Evolutionary conservation across 2,888 invertebrate genomes (phyloP).

Genomic region (Acanthosepion pharaonis): DNA sequence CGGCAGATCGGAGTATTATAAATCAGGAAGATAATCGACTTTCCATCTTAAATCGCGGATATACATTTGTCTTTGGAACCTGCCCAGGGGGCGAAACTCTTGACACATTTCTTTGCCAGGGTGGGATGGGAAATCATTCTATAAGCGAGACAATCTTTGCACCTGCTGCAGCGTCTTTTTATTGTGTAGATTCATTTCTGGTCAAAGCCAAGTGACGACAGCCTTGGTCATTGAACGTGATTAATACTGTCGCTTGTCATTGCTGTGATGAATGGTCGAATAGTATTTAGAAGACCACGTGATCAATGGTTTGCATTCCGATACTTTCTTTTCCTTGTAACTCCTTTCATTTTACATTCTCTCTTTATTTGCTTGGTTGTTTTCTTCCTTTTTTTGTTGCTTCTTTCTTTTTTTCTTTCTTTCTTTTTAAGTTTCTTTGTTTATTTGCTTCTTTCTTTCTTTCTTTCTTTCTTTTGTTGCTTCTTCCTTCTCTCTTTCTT

Average conservation of each 20-base stretch:
- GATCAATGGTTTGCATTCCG: too few relatives aligned
- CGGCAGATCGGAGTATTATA: neutral
- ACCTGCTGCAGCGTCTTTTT: neutral
- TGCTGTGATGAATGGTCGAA: neutral
- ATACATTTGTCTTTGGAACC: neutral
- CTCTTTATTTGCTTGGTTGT: too few relatives aligned
- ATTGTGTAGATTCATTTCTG: neutral
- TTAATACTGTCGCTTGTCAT: constrained; percentile 12
- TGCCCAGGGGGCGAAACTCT: neutral
- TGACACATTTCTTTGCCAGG: neutral
- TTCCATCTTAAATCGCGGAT: neutral
- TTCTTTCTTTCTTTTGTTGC: too few relatives aligned
- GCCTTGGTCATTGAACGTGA: neutral
- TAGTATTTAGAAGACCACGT: too few relatives aligned
- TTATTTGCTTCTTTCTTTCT: too few relatives aligned
- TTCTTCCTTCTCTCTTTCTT: too few relatives aligned
- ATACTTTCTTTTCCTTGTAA: too few relatives aligned
- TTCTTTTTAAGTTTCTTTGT: too few relatives aligned
- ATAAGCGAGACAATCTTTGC: neutral
- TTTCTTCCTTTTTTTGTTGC: too few relatives aligned
- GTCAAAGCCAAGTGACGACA: neutral
- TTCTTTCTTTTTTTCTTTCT: too few relatives aligned
- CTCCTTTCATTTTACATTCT: too few relatives aligned
- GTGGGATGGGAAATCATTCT: neutral
- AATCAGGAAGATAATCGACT: neutral